Base-by-base conservation (phyloP, 1,140 invertebrate species). In the Aleiodes sp. region DNA sequence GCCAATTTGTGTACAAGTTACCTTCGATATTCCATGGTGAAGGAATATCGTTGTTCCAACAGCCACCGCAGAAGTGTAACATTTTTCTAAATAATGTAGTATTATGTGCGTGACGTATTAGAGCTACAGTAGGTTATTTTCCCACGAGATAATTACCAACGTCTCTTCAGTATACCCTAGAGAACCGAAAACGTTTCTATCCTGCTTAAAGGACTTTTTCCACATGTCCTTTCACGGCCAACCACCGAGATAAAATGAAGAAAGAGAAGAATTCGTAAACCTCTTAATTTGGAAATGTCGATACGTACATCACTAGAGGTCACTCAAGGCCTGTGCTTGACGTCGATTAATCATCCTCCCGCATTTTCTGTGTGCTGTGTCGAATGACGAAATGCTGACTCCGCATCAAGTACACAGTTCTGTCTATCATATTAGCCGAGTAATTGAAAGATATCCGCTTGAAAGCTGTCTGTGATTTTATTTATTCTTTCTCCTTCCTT, bases 371-470 rank as follows among this genome's bases (percentile, higher is more conserved):
- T 12, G 10, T 72, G 65, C 71, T 73, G 43, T 24, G 19, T 9
- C n/a, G 26, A 43, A 43, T 14, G 39, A 43, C 39, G 3, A 4
- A 4, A 43, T 2, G 39, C 39, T 43, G 39, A 43, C 39, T 43
- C 4, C n/a, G 39, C 39, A 43, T 43, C 39, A 43, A 12, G 9
- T 12, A 33, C 26, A 6, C 56, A 31, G 14, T 31, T 31, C 31
- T 24, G 28, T 12, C 56, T 31, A 31, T 59, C 28, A 31, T 59
- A 59, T 59, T 59, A 59, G 28, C 31, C 28, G 75, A 10, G 71
- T 84, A 84, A 84, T 83, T 84, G 82, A 84, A 84, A 83, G 82
- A 83, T 83, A 82, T 84, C 82, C 81, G 78, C 19, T 26, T 46
- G 62, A 31, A 31, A 31, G 26, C 26, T 59, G 56, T 59, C 28